Conservation (phyloP, 2,113 vertebrate species). For the Centropus bengalensis region DNA sequence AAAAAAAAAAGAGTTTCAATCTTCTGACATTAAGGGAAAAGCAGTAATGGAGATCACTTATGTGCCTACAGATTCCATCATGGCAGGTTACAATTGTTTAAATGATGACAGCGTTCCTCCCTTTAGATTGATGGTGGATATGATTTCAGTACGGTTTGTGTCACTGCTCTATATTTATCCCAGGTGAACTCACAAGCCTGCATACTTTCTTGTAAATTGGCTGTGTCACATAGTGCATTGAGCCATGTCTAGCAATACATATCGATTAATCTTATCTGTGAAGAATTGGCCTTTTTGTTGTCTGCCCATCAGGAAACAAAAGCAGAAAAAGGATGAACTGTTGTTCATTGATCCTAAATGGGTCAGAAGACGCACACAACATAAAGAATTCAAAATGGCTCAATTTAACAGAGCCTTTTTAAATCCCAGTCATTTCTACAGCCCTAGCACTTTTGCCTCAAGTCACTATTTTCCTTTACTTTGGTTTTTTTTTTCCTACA, state of each 20-base stretch:
- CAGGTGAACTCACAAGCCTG: not conserved
- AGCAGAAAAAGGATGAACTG: not conserved
- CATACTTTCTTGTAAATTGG: not conserved
- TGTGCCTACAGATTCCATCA: rapidly evolving
- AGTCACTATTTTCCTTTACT: constrained; percentile 3
- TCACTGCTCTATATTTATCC: not conserved
- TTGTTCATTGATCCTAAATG: not conserved
- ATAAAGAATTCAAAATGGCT: not conserved
- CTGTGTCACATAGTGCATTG: rapidly evolving
- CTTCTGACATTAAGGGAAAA: not conserved
- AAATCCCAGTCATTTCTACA: not conserved
- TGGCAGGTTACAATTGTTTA: not conserved
- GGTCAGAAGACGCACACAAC: not conserved
- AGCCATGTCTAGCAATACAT: not conserved
- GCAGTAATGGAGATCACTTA: not conserved
- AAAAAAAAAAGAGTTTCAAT: rapidly evolving
- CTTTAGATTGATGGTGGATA: not conserved
- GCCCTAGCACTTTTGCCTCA: not conserved
- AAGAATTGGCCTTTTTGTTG: not conserved
- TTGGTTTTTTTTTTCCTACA: not conserved
- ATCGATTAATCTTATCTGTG: not conserved
- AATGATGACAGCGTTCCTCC: not conserved
- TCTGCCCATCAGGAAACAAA: constrained; percentile 27
- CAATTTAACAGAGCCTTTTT: not conserved
- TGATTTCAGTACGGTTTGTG: not conserved